Evolutionary conservation across 1,140 invertebrate species (phyloP).

Genomic region (Aporrectodea caliginosa): DNA sequence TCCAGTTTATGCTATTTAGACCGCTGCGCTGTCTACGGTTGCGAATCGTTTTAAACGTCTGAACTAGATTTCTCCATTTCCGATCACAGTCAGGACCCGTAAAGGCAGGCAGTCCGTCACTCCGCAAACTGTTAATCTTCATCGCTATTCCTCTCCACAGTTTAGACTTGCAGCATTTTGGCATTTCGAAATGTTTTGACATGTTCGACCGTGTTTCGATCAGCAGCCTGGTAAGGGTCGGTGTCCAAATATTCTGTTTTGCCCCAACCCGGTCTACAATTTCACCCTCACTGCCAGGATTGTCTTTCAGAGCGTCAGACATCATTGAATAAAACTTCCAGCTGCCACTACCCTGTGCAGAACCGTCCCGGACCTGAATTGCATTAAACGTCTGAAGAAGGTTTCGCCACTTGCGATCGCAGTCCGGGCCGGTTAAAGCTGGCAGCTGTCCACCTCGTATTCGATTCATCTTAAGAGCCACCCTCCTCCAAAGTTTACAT

Average conservation of each 20-base stretch:
- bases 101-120: neutral
- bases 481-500: neutral
- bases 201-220: neutral
- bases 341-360: neutral
- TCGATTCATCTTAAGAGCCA: neutral
- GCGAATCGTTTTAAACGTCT: neutral
- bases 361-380: neutral
- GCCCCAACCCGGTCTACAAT: no score
- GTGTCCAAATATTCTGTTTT: no score
- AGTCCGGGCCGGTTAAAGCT: neutral
- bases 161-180: neutral
- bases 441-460: neutral
- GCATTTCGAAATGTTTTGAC: neutral
- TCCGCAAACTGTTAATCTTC: neutral
- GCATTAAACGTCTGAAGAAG: neutral
- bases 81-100: neutral
- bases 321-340: neutral
- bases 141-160: neutral
- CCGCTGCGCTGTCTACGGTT: neutral
- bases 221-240: neutral
- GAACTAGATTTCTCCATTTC: neutral
- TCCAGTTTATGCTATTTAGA: neutral
- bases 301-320: neutral
- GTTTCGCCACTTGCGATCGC: neutral
- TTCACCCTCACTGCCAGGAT: no score